phyloP scores from a whole-genome alignment of 1,140 invertebrate species.

The Drosophila ercepeae region DNA sequence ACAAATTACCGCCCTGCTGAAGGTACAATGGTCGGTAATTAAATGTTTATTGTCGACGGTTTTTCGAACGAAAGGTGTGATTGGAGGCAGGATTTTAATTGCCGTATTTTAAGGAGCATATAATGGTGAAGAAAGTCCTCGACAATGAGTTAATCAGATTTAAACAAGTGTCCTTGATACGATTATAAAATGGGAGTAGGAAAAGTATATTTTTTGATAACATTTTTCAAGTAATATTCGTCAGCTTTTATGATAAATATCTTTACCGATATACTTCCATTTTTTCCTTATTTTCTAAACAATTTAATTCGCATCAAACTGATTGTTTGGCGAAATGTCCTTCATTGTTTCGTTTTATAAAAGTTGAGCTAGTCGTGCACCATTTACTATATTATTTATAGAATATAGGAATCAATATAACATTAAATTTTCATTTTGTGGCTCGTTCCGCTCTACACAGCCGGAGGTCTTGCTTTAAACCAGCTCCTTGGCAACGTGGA shows the following conservation, averaged over 20 bases:
- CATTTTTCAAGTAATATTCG: too few relatives aligned
- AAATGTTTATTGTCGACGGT: conserved; percentile 74
- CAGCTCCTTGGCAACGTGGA: conserved; percentile 34
- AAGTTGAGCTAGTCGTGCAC: neutral
- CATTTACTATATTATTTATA: conserved; percentile 30
- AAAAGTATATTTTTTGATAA: too few relatives aligned
- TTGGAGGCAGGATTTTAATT: conserved; percentile 41
- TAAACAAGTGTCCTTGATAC: neutral
- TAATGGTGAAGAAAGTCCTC: conserved; percentile 21
- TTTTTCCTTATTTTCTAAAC: neutral
- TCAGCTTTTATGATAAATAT: neutral
- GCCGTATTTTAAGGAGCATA: conserved; percentile 18
- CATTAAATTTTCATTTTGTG: conserved; percentile 39
- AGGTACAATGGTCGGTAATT: conserved; percentile 58
- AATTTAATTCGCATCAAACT: neutral
- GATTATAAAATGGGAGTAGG: neutral
- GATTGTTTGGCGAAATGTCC: neutral
- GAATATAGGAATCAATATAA: conserved; percentile 42
- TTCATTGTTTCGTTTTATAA: neutral
- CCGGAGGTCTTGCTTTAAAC: conserved; percentile 54
- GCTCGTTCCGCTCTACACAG: conserved; percentile 36
- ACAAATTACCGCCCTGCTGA: conserved; percentile 45
- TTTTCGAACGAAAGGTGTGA: conserved; percentile 32
- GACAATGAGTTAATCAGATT: conserved; percentile 1
- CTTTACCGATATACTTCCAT: too few relatives aligned